Conservation (phyloP, 2,113 vertebrate genomes). For the Entelurus aequoreus region DNA sequence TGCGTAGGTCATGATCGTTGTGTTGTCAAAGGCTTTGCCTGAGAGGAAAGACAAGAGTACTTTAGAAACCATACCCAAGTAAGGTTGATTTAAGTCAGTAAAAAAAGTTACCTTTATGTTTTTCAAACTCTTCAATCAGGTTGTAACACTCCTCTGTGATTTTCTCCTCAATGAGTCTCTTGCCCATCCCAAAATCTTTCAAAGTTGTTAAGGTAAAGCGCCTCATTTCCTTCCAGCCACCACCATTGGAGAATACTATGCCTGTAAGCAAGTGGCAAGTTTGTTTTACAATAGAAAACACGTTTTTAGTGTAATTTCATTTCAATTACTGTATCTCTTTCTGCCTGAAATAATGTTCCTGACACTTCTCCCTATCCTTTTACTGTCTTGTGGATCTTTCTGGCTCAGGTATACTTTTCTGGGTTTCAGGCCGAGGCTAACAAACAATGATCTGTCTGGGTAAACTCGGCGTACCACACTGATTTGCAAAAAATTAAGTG, state of each 20-base stretch:
- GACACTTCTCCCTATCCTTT: too few relatives aligned
- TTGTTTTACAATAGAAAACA: not conserved
- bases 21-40: slow-evolving; percentile 56
- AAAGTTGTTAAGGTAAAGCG: slow-evolving; percentile 58
- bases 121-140: slow-evolving; percentile 46
- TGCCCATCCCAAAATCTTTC: slow-evolving; percentile 66
- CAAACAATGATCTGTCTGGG: too few relatives aligned
- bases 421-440: too few relatives aligned
- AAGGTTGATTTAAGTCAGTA: not conserved
- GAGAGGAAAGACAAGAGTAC: not conserved
- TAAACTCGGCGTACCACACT: too few relatives aligned
- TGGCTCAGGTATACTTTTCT: too few relatives aligned
- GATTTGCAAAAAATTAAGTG: too few relatives aligned
- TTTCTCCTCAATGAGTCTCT: slow-evolving; percentile 49
- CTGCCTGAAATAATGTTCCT: too few relatives aligned
- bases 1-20: slow-evolving; percentile 34
- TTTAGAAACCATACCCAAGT: too few relatives aligned
- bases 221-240: slow-evolving; percentile 62
- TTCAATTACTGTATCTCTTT: too few relatives aligned
- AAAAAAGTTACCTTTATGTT: slow-evolving; percentile 46
- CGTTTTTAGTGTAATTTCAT: too few relatives aligned
- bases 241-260: slow-evolving; percentile 53
- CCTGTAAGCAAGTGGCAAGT: slow-evolving; percentile 26
- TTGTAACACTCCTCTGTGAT: slow-evolving; percentile 54
- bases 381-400: too few relatives aligned